These are phyloP conservation scores for Otis tarda DNA, from an alignment of 2,113 vertebrate species.

Conservation along the genomic window DNA sequence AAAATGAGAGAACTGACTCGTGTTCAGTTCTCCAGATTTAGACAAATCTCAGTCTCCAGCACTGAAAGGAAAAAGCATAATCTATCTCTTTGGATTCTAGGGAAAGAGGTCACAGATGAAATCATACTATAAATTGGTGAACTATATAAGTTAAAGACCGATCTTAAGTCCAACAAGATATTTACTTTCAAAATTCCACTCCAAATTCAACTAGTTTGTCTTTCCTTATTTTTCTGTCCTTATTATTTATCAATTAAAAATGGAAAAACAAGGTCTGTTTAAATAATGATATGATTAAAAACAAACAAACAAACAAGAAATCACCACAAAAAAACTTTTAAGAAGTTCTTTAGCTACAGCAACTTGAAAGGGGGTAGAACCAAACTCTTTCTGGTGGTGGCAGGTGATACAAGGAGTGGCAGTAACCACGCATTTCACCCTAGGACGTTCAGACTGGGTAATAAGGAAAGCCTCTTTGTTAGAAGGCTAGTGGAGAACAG, in stretches of 20 bases:
- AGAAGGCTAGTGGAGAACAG: neutral
- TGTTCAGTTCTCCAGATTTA: neutral
- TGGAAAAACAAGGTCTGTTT: neutral
- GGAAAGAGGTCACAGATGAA: neutral
- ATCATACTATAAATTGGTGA: neutral
- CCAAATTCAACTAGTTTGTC: neutral
- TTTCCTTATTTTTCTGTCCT: neutral
- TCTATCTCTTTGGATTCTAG: neutral
- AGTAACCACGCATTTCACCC: accelerated
- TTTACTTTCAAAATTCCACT: neutral
- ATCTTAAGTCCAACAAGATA: neutral
- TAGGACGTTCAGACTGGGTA: neutral
- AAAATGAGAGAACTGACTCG: neutral
- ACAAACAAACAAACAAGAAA: neutral
- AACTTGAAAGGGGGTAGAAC: neutral
- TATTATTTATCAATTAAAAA: neutral
- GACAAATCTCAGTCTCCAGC: neutral
- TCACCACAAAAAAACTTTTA: neutral
- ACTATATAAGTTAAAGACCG: neutral
- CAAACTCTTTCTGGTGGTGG: neutral
- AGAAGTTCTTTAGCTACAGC: neutral
- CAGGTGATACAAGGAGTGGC: neutral
- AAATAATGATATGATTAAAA: neutral
- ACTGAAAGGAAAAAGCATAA: neutral
- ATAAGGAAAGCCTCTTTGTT: neutral